These are phyloP conservation scores for Hypsopygia costalis DNA, from an alignment of 2,888 invertebrate genomes.

Conservation along the genomic window DNA sequence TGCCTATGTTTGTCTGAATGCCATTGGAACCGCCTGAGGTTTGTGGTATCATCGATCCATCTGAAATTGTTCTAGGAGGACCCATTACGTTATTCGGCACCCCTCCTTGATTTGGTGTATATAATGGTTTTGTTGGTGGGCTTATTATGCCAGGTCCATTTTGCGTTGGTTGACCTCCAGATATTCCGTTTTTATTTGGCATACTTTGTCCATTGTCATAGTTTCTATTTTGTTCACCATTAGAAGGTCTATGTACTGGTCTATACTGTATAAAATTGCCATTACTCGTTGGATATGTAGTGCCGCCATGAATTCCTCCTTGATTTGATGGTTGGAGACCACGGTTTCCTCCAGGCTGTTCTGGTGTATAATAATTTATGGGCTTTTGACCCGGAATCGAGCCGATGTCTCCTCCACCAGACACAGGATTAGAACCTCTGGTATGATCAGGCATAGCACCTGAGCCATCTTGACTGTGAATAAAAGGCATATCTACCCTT, in stretches of 20 bases:
- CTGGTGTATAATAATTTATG: too few relatives aligned
- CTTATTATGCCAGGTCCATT: background rate
- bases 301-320: background rate
- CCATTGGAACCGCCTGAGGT: background rate
- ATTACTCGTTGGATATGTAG: background rate
- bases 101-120: background rate
- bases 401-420: too few relatives aligned
- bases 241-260: too few relatives aligned
- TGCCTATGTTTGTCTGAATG: background rate
- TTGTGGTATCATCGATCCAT: background rate
- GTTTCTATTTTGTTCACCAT: too few relatives aligned
- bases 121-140: too few relatives aligned
- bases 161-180: background rate
- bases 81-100: background rate
- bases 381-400: too few relatives aligned
- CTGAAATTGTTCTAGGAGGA: background rate
- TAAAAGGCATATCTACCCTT: too few relatives aligned
- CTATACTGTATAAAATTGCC: too few relatives aligned
- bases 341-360: background rate
- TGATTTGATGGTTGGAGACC: background rate
- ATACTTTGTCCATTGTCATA: background rate
- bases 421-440: too few relatives aligned
- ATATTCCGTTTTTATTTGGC: background rate
- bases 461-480: too few relatives aligned
- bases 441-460: too few relatives aligned